phyloP scores from a whole-genome alignment of 2,888 invertebrate species.

The Malachius bipustulatus region DNA sequence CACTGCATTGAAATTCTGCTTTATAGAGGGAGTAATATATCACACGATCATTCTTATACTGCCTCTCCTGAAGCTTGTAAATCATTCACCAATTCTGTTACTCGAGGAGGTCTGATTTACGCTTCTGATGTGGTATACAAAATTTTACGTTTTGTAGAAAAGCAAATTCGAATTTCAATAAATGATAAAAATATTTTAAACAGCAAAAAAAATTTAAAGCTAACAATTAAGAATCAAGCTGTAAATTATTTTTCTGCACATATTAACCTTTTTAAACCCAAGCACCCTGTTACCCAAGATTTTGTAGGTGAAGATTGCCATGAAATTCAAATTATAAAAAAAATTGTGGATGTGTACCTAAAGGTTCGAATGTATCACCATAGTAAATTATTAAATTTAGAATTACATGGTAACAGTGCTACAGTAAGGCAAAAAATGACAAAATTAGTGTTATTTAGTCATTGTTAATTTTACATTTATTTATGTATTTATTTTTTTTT shows the following conservation, averaged over 20 bases:
- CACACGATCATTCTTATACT: conserved; percentile 5
- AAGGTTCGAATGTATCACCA: neutral
- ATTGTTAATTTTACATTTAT: neutral
- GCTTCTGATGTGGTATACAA: conserved; percentile 8
- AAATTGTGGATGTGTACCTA: conserved; percentile 2
- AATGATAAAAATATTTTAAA: neutral
- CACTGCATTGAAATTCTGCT: conserved; percentile 6
- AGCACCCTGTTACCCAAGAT: conserved; percentile 7
- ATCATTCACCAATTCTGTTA: conserved; percentile 7
- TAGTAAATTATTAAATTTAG: conserved; percentile 1
- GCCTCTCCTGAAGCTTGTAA: conserved; percentile 8
- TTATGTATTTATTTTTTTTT: too few relatives aligned
- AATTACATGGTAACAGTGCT: conserved; percentile 1
- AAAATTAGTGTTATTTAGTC: neutral
- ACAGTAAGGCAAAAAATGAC: conserved; percentile 3
- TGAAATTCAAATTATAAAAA: conserved; percentile 7
- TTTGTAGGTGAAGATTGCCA: conserved; percentile 6
- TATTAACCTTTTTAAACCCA: conserved; percentile 3
- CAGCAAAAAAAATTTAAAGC: neutral
- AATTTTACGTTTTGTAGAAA: conserved; percentile 6
- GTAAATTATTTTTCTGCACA: neutral
- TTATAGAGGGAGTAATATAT: conserved; percentile 4
- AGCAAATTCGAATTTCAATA: conserved; percentile 4
- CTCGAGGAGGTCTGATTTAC: conserved; percentile 7
- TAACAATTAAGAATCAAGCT: neutral